These are phyloP conservation scores for Corbicula japonica DNA, from an alignment of 2,888 invertebrate genomes.

Conservation along the genomic window DNA sequence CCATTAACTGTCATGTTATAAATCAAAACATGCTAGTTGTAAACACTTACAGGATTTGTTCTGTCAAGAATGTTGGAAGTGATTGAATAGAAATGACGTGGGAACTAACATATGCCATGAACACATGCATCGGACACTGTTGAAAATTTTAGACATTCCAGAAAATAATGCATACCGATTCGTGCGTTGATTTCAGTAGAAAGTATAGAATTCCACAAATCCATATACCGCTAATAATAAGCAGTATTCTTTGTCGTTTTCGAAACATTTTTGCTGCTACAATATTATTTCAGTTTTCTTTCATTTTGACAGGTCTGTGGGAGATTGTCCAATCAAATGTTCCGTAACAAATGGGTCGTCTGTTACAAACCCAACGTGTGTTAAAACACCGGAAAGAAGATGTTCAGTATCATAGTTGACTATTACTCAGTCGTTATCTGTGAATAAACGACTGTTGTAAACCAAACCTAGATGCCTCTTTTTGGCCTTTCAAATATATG, in stretches of 20 bases:
- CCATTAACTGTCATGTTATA: background rate
- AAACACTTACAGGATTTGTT: background rate
- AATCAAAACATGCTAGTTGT: background rate
- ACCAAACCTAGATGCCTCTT: background rate
- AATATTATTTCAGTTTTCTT: slow-evolving; percentile 13
- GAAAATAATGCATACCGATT: slow-evolving; percentile 63
- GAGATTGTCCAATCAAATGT: slow-evolving; percentile 39
- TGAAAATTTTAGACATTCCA: background rate
- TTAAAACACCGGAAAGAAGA: background rate
- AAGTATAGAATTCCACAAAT: slow-evolving; percentile 77
- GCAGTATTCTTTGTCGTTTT: slow-evolving; percentile 78
- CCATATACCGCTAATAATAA: slow-evolving; percentile 79
- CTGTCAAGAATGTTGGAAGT: background rate
- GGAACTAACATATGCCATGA: slow-evolving; percentile 25
- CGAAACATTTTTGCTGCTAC: slow-evolving; percentile 78
- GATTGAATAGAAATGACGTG: slow-evolving; percentile 14
- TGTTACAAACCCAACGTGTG: too few relatives aligned
- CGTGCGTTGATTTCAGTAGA: slow-evolving; percentile 69
- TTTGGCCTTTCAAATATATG: background rate
- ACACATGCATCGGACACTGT: background rate
- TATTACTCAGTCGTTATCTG: background rate
- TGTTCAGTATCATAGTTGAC: background rate
- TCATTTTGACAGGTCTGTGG: slow-evolving; percentile 39
- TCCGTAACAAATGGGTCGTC: slow-evolving; percentile 11
- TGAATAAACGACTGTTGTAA: background rate